Evolutionary conservation across 2,888 invertebrate genomes (phyloP).

Genomic region (Penaeus monodon): DNA sequence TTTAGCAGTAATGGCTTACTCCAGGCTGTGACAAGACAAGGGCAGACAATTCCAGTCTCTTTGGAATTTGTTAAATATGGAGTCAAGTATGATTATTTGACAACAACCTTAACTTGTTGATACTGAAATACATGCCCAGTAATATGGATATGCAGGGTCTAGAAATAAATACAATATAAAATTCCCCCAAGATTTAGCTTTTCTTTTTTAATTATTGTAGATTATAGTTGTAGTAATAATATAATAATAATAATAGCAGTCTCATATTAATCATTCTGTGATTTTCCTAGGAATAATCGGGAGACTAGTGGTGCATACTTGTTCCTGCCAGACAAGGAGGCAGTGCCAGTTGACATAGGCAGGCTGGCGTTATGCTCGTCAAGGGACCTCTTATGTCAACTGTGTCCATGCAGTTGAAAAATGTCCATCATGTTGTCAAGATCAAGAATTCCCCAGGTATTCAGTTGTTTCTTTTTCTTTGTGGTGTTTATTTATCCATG

Average conservation of each 20-base stretch:
- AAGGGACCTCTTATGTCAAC: conserved; percentile 84
- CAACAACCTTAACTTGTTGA: too few relatives aligned
- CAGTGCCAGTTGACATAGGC: conserved; percentile 74
- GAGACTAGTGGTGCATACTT: conserved; percentile 95
- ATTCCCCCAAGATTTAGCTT: too few relatives aligned
- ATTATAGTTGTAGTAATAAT: too few relatives aligned
- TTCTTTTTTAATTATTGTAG: too few relatives aligned
- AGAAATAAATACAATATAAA: too few relatives aligned
- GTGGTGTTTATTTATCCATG: too few relatives aligned
- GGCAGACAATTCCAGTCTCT: conserved; percentile 69
- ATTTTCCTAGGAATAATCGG: conserved; percentile 74
- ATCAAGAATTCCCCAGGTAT: conserved; percentile 77
- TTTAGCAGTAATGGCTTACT: conserved; percentile 80
- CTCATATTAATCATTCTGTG: too few relatives aligned
- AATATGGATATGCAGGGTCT: too few relatives aligned
- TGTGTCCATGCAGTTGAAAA: conserved; percentile 80
- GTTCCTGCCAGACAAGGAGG: conserved; percentile 90
- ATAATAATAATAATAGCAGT: too few relatives aligned
- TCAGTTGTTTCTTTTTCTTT: background rate
- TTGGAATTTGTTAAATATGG: conserved; percentile 83
- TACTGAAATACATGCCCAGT: too few relatives aligned
- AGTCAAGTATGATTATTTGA: conserved; percentile 65
- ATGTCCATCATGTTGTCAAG: conserved; percentile 77
- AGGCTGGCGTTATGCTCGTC: conserved; percentile 79
- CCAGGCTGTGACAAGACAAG: conserved; percentile 76